A percentile compares a stretch with the other conserved stretches of the same genome.
Evolutionary conservation across 2,113 vertebrate species (phyloP).

Genomic region (Percopsis transmontana): DNA sequence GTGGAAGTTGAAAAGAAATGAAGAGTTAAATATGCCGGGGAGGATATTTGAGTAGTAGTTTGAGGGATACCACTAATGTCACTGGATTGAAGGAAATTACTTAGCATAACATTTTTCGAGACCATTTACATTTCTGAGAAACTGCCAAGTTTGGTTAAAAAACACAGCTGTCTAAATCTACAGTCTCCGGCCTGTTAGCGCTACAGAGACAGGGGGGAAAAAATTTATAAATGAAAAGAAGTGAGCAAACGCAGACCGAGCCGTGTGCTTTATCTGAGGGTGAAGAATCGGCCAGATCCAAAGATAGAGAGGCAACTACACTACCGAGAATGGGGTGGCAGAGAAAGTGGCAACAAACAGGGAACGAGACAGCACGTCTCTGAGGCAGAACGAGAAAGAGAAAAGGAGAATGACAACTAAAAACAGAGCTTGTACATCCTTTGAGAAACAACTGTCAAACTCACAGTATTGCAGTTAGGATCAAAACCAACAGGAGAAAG

Average conservation of each 20-base stretch:
- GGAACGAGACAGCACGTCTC: not conserved
- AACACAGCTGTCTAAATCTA: constrained; percentile 10
- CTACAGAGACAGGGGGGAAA: constrained; percentile 3
- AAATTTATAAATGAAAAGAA: constrained; percentile 11
- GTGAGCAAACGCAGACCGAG: not conserved
- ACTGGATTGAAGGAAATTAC: constrained; percentile 4
- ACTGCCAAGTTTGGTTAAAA: not conserved
- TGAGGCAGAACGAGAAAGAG: not conserved
- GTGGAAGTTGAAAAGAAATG: no score
- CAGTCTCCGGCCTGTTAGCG: constrained; percentile 20
- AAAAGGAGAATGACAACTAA: no score
- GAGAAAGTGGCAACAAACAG: not conserved
- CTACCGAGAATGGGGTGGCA: constrained; percentile 1
- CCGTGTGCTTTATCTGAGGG: not conserved
- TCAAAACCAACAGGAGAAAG: not conserved
- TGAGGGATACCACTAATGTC: not conserved
- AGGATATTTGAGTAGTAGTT: not conserved
- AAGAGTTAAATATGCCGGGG: no score
- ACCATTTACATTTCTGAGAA: constrained; percentile 1
- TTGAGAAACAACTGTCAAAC: no score
- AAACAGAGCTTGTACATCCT: no score
- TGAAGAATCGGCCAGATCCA: constrained; percentile 30
- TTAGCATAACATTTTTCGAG: not conserved
- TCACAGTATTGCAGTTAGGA: no score
- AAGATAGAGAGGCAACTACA: constrained; percentile 2